Conservation (phyloP, 2,113 vertebrate species). For the Zosterops japonicus region DNA sequence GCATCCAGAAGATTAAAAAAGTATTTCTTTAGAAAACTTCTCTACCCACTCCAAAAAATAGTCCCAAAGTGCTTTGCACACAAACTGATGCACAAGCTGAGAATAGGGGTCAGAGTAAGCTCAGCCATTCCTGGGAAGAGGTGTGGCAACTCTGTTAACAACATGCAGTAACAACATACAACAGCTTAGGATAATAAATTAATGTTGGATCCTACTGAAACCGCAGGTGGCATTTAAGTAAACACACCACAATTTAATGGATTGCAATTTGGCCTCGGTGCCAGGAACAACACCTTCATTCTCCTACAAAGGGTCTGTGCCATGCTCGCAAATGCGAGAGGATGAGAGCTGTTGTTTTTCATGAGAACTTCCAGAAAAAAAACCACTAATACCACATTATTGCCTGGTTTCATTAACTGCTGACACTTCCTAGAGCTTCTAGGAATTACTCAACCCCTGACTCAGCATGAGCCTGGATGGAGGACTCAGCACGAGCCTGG, state of each 20-base stretch:
- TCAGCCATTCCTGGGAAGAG: constrained; percentile 7
- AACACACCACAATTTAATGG: background rate
- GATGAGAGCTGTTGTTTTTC: constrained; percentile 3
- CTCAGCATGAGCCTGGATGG: background rate
- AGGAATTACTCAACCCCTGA: constrained; percentile 31
- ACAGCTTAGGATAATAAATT: background rate
- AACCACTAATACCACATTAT: constrained; percentile 11
- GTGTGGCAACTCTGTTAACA: background rate
- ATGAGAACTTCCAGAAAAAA: constrained; percentile 7
- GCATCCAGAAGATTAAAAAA: constrained; percentile 29
- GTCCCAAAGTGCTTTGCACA: constrained; percentile 28
- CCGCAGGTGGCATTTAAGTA: constrained; percentile 6
- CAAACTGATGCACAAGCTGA: background rate
- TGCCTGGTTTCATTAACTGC: background rate
- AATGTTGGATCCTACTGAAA: constrained; percentile 19
- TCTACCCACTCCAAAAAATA: background rate
- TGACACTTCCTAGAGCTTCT: constrained; percentile 22
- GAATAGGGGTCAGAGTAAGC: constrained; percentile 21
- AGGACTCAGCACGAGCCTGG: background rate
- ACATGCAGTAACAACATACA: background rate
- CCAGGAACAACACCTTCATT: constrained; percentile 32
- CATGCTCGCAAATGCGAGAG: fast-evolving
- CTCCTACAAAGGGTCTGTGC: background rate
- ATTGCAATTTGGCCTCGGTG: background rate
- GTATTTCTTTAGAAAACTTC: constrained; percentile 12